A percentile compares a stretch with the other conserved stretches of the same genome.
Evolutionary conservation across 1,140 invertebrate species (phyloP).

Genomic region (Aricia agestis): DNA sequence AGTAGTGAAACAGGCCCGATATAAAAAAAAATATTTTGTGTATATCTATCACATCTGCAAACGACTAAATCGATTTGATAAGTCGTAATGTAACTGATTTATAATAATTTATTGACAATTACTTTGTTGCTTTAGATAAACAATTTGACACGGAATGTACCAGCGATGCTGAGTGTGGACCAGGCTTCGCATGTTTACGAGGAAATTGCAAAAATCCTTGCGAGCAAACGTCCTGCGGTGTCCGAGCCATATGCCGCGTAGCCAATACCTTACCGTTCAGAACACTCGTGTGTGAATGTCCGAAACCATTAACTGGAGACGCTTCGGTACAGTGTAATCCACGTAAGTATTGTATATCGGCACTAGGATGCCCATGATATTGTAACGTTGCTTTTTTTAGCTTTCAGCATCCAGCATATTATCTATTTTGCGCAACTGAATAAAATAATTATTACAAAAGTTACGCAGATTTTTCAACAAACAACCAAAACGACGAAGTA

Average conservation of each 20-base stretch:
- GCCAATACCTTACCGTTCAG: constrained; percentile 90
- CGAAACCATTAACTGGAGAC: constrained; percentile 87
- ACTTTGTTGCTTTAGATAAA: constrained; percentile 6
- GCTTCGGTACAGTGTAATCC: constrained; percentile 87
- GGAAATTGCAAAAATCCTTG: constrained; percentile 91
- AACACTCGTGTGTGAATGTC: constrained; percentile 91
- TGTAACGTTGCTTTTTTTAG: background rate
- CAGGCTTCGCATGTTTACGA: constrained; percentile 88
- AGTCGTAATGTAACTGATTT: too few relatives aligned
- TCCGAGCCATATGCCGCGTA: constrained; percentile 86
- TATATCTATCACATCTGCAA: too few relatives aligned
- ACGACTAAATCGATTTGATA: too few relatives aligned
- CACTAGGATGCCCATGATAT: background rate
- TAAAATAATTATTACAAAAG: background rate
- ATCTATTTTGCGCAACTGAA: background rate
- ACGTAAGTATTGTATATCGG: constrained; percentile 76
- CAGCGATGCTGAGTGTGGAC: constrained; percentile 89
- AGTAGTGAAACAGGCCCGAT: too few relatives aligned
- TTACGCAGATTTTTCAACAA: background rate
- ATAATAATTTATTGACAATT: background rate
- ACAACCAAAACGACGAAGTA: background rate
- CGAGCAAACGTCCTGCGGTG: constrained; percentile 86
- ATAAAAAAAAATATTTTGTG: background rate
- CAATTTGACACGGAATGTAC: constrained; percentile 82
- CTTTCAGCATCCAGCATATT: background rate